Conservation (phyloP, 2,797 vertebrate genomes). For the Lates japonicus region DNA sequence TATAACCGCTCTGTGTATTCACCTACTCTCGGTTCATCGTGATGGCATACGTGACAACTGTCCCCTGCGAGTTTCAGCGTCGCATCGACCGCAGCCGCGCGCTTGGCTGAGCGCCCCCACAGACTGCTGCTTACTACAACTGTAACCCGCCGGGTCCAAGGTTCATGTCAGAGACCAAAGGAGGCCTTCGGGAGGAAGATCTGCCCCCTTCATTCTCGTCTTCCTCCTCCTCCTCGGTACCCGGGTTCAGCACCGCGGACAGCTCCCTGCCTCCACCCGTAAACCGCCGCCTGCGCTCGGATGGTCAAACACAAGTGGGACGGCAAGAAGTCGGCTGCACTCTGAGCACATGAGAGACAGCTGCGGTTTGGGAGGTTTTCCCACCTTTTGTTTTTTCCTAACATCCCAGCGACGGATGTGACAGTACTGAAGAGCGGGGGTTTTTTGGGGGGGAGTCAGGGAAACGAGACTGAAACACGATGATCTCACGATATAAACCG, state of each 20-base stretch:
- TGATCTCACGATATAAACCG: slow-evolving; percentile 85
- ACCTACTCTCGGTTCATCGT: slow-evolving; percentile 22
- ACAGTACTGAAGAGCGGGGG: slow-evolving; percentile 14
- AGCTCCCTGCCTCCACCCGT: slow-evolving; percentile 70
- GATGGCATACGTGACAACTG: slow-evolving; percentile 68
- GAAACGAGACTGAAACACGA: slow-evolving; percentile 56
- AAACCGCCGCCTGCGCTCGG: slow-evolving; percentile 14
- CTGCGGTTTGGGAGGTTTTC: background rate
- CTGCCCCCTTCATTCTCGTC: slow-evolving; percentile 17
- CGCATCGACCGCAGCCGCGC: background rate
- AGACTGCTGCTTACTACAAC: background rate
- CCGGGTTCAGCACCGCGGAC: slow-evolving; percentile 86
- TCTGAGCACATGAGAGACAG: slow-evolving; percentile 53
- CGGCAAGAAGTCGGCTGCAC: slow-evolving; percentile 26
- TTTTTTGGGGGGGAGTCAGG: slow-evolving; percentile 36
- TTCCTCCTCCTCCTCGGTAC: slow-evolving; percentile 31
- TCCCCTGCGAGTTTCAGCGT: slow-evolving; percentile 35
- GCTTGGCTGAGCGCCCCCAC: slow-evolving; percentile 1
- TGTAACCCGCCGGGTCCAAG: background rate
- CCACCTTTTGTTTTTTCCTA: background rate
- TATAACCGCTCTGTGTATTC: slow-evolving; percentile 56
- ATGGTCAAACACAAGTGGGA: slow-evolving; percentile 37
- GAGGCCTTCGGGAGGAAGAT: slow-evolving; percentile 39
- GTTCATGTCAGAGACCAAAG: slow-evolving; percentile 41
- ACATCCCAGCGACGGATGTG: slow-evolving; percentile 50